Percentiles rank a stretch among this genome's conserved stretches.
Conservation (phyloP, 2,888 invertebrate genomes). For the Idaea dimidiata region DNA sequence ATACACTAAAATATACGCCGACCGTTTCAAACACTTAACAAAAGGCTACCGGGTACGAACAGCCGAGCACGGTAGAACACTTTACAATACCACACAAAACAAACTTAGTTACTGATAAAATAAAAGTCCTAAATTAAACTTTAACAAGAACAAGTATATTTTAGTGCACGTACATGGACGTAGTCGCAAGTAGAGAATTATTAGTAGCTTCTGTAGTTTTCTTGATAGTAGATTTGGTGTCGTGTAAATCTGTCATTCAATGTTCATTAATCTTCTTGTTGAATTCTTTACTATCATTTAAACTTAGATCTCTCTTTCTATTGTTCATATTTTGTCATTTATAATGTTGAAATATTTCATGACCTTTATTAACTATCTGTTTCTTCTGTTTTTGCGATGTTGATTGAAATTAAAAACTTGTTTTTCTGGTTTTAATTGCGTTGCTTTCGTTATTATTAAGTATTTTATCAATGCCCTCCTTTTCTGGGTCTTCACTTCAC, state of each 20-base stretch:
- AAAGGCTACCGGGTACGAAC: background rate
- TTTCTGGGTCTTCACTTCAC: too few relatives aligned
- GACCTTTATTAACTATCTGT: too few relatives aligned
- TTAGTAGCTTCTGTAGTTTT: background rate
- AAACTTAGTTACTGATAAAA: background rate
- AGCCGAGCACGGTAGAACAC: background rate
- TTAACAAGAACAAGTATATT: background rate
- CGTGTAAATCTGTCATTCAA: background rate
- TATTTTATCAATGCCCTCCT: too few relatives aligned
- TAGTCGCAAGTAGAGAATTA: background rate
- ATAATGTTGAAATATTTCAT: too few relatives aligned
- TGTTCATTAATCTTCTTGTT: background rate
- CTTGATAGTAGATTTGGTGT: background rate
- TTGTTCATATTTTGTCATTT: background rate
- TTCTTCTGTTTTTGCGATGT: too few relatives aligned
- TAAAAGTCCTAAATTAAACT: background rate
- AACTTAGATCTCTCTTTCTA: background rate
- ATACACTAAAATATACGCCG: slow-evolving; percentile 8
- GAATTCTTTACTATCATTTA: background rate
- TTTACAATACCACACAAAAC: background rate
- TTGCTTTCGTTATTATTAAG: too few relatives aligned
- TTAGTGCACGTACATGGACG: background rate
- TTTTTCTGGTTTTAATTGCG: too few relatives aligned
- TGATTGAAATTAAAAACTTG: too few relatives aligned
- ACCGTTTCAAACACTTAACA: slow-evolving; percentile 10